Conservation (phyloP, 2,888 invertebrate genomes). For the Agriotes lineatus region DNA sequence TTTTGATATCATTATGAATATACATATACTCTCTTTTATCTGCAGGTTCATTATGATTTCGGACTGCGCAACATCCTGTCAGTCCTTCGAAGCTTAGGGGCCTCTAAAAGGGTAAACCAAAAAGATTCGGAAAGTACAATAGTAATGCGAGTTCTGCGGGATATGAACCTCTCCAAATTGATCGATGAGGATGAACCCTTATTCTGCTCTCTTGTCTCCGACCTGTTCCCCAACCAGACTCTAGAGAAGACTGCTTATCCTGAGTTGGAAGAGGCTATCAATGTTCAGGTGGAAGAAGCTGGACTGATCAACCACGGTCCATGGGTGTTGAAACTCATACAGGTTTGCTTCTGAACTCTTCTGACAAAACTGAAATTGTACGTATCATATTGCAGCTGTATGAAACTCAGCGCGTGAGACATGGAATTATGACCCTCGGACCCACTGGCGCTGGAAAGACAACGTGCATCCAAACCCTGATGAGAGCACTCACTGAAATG, state of each 20-base stretch:
- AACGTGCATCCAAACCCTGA: conserved; percentile 88
- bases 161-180: conserved; percentile 97
- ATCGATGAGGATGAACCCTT: conserved; percentile 98
- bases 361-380: too few species aligned
- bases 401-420: conserved; percentile 94
- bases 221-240: conserved; percentile 94
- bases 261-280: conserved; percentile 90
- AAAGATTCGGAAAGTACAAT: conserved; percentile 96
- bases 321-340: conserved; percentile 95
- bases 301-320: conserved; percentile 93
- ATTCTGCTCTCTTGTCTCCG: conserved; percentile 96
- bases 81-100: conserved; percentile 91
- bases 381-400: conserved; percentile 76
- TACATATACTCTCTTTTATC: too few species aligned
- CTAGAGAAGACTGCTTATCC: conserved; percentile 93
- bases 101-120: conserved; percentile 90
- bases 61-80: conserved; percentile 96
- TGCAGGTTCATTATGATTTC: conserved; percentile 95
- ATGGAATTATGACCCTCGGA: conserved; percentile 96
- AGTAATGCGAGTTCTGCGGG: conserved; percentile 96
- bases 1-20: too few species aligned
- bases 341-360: conserved; percentile 71
- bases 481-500: conserved; percentile 89
- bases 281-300: conserved; percentile 82
- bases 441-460: conserved; percentile 97